Evolutionary conservation across 1,140 invertebrate genomes (phyloP).

Genomic region (Parapsyche elsis): DNA sequence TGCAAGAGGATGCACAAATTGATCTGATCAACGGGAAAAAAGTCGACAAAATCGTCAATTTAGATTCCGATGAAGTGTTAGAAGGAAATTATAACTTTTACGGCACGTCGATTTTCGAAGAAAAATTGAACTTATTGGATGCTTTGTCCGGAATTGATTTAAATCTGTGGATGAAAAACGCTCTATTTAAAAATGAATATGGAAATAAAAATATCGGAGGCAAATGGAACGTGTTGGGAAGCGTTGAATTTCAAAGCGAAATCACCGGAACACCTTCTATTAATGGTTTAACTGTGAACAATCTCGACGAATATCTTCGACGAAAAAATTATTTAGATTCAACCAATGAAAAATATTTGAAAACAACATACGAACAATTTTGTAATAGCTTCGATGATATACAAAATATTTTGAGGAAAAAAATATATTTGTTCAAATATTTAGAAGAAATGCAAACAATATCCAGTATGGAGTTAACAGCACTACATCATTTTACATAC

Average conservation of each 20-base stretch:
- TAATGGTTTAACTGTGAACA: constrained; percentile 26
- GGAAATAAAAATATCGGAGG: constrained; percentile 30
- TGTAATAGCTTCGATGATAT: constrained; percentile 31
- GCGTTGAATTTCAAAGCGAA: constrained; percentile 34
- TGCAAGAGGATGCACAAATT: constrained; percentile 41
- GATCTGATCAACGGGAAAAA: constrained; percentile 34
- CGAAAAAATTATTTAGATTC: neutral
- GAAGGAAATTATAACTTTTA: constrained; percentile 46
- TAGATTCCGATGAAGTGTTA: constrained; percentile 41
- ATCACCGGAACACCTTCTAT: constrained; percentile 26
- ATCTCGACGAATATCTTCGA: constrained; percentile 34
- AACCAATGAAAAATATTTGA: constrained; percentile 31
- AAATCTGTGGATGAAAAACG: constrained; percentile 51
- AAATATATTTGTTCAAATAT: constrained; percentile 44
- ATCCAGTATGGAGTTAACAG: constrained; percentile 11
- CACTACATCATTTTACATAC: constrained; percentile 28
- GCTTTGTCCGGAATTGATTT: constrained; percentile 42
- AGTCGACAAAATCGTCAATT: constrained; percentile 34
- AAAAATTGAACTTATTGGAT: constrained; percentile 38
- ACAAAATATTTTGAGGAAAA: constrained; percentile 30
- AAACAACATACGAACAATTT: constrained; percentile 19
- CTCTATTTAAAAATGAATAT: constrained; percentile 38
- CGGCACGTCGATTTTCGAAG: constrained; percentile 36
- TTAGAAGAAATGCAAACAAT: constrained; percentile 48
- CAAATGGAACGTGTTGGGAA: constrained; percentile 43